Evolutionary conservation across 1,140 invertebrate genomes (phyloP).

Genomic region (Drosophila serrata): DNA sequence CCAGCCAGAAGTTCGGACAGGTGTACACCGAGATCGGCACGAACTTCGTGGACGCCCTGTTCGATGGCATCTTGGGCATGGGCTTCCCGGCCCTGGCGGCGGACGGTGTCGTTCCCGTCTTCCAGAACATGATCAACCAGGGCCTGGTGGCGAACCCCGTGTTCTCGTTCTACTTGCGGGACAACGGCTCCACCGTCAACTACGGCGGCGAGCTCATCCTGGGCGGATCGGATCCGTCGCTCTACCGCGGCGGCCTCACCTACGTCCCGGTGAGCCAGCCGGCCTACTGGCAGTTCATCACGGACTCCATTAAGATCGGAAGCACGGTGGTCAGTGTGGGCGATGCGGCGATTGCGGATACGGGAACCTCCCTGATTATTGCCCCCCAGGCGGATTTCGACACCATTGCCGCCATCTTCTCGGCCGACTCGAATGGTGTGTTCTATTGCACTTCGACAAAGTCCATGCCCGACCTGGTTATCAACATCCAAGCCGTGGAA

Average conservation of each 20-base stretch:
- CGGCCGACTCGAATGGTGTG: constrained; percentile 25
- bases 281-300: constrained; percentile 98
- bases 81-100: constrained; percentile 95
- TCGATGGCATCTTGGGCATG: constrained; percentile 98
- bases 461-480: constrained; percentile 40
- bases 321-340: constrained; percentile 85
- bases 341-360: constrained; percentile 91
- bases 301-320: constrained; percentile 91
- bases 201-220: constrained; percentile 96
- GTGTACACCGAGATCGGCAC: constrained; percentile 96
- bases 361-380: constrained; percentile 91
- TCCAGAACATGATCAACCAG: constrained; percentile 97
- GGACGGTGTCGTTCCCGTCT: constrained; percentile 95
- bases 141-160: constrained; percentile 90
- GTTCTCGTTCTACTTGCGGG: constrained; percentile 95
- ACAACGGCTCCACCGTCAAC: constrained; percentile 89
- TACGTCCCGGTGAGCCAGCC: constrained; percentile 94
- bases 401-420: constrained; percentile 2
- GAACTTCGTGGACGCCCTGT: constrained; percentile 96
- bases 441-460: constrained; percentile 40
- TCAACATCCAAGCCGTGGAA: constrained; percentile 47
- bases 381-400: constrained; percentile 86
- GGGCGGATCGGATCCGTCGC: constrained; percentile 95
- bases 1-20: constrained; percentile 98
- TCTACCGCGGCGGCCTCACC: constrained; percentile 95